These are phyloP conservation scores for Eupelmus urozonus DNA, from an alignment of 2,888 invertebrate genomes.

Conservation along the genomic window DNA sequence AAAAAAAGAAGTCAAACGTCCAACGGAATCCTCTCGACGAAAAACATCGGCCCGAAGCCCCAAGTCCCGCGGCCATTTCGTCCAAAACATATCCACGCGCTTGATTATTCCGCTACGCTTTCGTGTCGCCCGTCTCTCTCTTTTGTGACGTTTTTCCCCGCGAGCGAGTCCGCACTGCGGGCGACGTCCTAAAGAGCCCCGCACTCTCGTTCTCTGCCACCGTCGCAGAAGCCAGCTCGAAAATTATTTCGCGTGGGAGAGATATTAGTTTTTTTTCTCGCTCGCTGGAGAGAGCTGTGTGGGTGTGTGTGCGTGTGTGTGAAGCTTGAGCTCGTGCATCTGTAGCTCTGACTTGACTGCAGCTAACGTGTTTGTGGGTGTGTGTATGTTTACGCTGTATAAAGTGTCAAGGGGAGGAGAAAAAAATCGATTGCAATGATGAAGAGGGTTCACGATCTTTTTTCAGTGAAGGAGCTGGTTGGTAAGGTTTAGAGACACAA, in stretches of 20 bases:
- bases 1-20: no score
- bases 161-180: neutral
- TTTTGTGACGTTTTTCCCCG: neutral
- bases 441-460: constrained; percentile 17
- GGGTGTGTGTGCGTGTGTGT: no score
- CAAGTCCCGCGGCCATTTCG: no score
- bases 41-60: no score
- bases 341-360: no score
- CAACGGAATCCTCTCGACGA: no score
- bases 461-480: constrained; percentile 1
- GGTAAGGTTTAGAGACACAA: no score
- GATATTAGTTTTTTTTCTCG: neutral
- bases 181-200: neutral
- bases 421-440: constrained; percentile 35
- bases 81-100: neutral
- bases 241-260: constrained; percentile 1
- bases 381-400: constrained; percentile 6
- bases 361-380: neutral
- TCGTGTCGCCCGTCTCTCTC: neutral
- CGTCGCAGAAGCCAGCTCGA: neutral
- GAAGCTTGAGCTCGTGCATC: no score
- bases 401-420: constrained; percentile 22
- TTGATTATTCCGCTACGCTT: constrained; percentile 1
- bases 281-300: neutral
- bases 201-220: neutral